phyloP scores from a whole-genome alignment of 2,113 vertebrate species.

The Dermatemys mawii region DNA sequence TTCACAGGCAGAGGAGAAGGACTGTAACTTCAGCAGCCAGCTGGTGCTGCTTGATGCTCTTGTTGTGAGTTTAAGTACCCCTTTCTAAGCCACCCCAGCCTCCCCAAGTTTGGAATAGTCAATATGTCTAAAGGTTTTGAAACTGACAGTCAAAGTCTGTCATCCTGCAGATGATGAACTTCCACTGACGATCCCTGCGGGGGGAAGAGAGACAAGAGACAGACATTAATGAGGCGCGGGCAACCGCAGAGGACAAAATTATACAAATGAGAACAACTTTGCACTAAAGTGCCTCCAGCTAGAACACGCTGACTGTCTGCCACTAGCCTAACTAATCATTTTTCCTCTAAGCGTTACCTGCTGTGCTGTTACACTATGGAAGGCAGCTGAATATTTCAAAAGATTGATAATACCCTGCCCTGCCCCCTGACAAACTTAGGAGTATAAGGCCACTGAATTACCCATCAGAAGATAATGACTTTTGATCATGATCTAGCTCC shows the following conservation, averaged over 20 bases:
- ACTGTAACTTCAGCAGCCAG: neutral
- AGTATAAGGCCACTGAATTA: neutral
- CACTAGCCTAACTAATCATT: neutral
- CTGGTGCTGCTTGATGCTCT: neutral
- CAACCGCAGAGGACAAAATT: neutral
- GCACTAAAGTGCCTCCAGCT: neutral
- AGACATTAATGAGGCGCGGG: neutral
- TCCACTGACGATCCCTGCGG: conserved; percentile 96
- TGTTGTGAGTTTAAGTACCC: neutral
- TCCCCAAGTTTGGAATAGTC: neutral
- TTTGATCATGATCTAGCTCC: neutral
- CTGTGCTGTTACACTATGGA: neutral
- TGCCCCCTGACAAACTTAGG: neutral
- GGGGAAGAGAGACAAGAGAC: conserved; percentile 50
- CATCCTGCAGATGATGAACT: conserved; percentile 97
- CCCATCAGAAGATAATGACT: neutral
- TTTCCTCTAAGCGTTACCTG: neutral
- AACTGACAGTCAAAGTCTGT: conserved; percentile 94
- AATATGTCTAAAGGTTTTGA: conserved; percentile 83
- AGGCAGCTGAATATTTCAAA: neutral
- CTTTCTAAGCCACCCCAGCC: neutral
- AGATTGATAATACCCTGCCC: neutral
- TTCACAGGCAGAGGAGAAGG: neutral
- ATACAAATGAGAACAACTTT: neutral
- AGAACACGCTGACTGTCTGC: neutral